Evolutionary conservation across 2,113 vertebrate species (phyloP).

Genomic region (Apteryx owenii): DNA sequence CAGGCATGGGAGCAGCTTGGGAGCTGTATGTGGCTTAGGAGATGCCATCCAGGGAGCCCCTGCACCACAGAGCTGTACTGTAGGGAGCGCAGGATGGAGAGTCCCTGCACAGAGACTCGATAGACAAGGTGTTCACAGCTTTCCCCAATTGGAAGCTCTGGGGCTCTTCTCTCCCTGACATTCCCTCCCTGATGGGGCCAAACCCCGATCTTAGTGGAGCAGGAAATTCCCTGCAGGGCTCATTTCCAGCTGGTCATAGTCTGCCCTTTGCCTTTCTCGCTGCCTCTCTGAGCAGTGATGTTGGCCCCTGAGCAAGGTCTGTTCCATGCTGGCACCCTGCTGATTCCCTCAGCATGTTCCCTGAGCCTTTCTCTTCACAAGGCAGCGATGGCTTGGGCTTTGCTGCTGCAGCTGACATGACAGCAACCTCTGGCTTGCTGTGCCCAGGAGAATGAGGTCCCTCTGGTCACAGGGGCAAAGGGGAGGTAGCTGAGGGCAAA

Average conservation of each 20-base stretch:
- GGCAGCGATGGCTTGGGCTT: not conserved
- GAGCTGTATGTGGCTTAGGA: not conserved
- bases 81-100: not conserved
- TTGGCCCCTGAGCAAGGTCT: slow-evolving; percentile 9
- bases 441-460: accelerated
- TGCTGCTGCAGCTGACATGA: not conserved
- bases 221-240: not conserved
- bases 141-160: not conserved
- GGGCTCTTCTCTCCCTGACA: not conserved
- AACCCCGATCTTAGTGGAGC: not conserved
- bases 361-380: not conserved
- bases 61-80: not conserved
- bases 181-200: not conserved
- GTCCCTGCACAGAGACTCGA: not conserved
- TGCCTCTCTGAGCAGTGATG: accelerated
- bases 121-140: accelerated
- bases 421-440: not conserved
- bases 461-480: accelerated
- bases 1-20: accelerated
- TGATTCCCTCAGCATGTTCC: not conserved
- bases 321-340: not conserved
- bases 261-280: not conserved
- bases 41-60: not conserved
- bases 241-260: not conserved
- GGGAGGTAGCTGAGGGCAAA: not conserved